A percentile compares a stretch with the other conserved stretches of the same genome.
Evolutionary conservation across 2,113 vertebrate genomes (phyloP).

Genomic region (Oenanthe melanoleuca): DNA sequence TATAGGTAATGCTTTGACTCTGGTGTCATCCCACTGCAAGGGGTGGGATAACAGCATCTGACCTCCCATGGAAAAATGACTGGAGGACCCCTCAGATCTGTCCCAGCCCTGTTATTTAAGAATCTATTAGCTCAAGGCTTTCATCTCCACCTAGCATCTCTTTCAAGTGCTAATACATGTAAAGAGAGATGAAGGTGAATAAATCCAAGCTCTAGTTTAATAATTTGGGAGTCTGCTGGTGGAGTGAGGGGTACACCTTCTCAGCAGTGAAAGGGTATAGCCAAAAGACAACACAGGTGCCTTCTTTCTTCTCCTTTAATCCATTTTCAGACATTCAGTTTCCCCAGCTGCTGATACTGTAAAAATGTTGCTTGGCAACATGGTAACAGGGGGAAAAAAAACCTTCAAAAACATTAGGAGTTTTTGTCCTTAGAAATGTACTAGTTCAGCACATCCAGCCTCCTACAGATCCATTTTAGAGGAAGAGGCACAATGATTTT

Average conservation of each 20-base stretch:
- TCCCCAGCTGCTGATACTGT: slow-evolving; percentile 78
- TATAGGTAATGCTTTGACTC: neutral
- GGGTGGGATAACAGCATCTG: neutral
- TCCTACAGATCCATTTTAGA: slow-evolving; percentile 75
- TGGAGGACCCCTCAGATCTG: neutral
- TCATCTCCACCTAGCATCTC: neutral
- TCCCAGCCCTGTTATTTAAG: neutral
- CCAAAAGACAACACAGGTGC: neutral
- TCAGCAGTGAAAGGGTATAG: neutral
- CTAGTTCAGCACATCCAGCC: slow-evolving; percentile 75
- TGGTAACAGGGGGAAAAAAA: slow-evolving; percentile 69
- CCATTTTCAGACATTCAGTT: slow-evolving; percentile 64
- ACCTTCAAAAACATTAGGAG: slow-evolving; percentile 72
- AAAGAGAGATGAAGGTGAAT: neutral
- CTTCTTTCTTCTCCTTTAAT: slow-evolving; percentile 51
- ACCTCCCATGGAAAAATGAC: neutral
- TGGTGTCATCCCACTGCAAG: neutral
- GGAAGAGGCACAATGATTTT: slow-evolving; percentile 61
- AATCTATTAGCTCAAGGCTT: neutral
- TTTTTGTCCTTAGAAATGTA: slow-evolving; percentile 80
- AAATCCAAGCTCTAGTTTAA: neutral
- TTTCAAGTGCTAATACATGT: neutral
- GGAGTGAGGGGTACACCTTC: neutral
- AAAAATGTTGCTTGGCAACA: slow-evolving; percentile 83
- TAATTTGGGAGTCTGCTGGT: neutral